Evolutionary conservation across 2,888 invertebrate genomes (phyloP).

Genomic region (Hemaris fuciformis): DNA sequence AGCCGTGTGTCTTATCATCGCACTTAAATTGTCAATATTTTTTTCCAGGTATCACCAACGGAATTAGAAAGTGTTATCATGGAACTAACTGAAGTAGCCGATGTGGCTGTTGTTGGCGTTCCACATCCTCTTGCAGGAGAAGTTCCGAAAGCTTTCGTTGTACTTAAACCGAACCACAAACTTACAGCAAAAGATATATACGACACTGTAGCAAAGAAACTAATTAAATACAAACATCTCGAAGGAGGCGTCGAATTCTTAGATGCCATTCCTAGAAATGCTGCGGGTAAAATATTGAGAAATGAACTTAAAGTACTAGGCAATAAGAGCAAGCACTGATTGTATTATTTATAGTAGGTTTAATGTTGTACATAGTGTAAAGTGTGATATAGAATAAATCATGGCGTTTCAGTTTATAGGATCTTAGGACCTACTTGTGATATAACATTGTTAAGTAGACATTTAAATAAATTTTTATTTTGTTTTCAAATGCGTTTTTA

Average conservation of each 20-base stretch:
- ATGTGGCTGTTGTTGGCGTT: slow-evolving; percentile 90
- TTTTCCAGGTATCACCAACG: slow-evolving; percentile 89
- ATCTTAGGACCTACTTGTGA: neutral
- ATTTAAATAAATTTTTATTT: slow-evolving; percentile 28
- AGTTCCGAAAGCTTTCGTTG: slow-evolving; percentile 88
- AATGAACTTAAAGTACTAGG: slow-evolving; percentile 83
- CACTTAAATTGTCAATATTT: slow-evolving; percentile 9
- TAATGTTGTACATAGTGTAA: slow-evolving; percentile 30
- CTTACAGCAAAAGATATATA: slow-evolving; percentile 81
- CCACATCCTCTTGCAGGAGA: slow-evolving; percentile 87
- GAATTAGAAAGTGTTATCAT: slow-evolving; percentile 90
- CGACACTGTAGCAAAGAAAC: slow-evolving; percentile 82
- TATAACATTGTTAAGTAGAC: slow-evolving; percentile 14
- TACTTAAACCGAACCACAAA: slow-evolving; percentile 78
- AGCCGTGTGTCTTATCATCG: too few species aligned
- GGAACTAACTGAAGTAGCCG: slow-evolving; percentile 86
- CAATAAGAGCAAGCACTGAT: slow-evolving; percentile 21
- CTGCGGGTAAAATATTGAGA: slow-evolving; percentile 88
- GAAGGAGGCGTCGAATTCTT: slow-evolving; percentile 87
- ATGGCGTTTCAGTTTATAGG: slow-evolving; percentile 10
- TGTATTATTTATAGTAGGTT: slow-evolving; percentile 7
- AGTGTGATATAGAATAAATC: slow-evolving; percentile 23
- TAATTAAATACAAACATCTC: slow-evolving; percentile 87
- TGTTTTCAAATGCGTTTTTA: slow-evolving; percentile 26
- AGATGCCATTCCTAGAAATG: slow-evolving; percentile 86